phyloP scores from a whole-genome alignment of 2,888 invertebrate genomes.

The Dynastes tityus region DNA sequence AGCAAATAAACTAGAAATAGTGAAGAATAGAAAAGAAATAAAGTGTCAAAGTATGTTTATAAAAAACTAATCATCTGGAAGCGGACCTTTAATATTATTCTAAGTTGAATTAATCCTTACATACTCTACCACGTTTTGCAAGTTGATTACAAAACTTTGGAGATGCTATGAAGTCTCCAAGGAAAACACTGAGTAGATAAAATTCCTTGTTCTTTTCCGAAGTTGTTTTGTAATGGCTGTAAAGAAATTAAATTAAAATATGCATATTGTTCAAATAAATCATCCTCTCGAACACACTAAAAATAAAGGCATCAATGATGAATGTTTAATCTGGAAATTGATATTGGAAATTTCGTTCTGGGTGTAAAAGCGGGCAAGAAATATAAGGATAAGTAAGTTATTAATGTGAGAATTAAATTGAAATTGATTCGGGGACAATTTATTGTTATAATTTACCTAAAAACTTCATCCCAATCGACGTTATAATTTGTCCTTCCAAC shows the following conservation, averaged over 20 bases:
- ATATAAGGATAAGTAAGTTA: conserved; percentile 20
- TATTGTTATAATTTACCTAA: conserved; percentile 75
- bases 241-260: conserved; percentile 58
- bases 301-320: conserved; percentile 29
- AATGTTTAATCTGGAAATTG: conserved; percentile 49
- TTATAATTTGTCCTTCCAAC: conserved; percentile 64
- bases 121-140: conserved; percentile 77
- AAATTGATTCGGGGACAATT: background rate
- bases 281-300: conserved; percentile 15
- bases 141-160: conserved; percentile 86
- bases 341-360: background rate
- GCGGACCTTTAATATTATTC: background rate
- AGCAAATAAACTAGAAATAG: background rate
- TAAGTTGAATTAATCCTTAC: conserved; percentile 58
- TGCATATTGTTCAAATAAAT: conserved; percentile 41
- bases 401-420: conserved; percentile 10
- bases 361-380: background rate
- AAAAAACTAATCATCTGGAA: no score
- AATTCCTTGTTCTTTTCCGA: conserved; percentile 84
- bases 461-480: conserved; percentile 83
- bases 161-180: conserved; percentile 89
- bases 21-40: no score
- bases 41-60: no score
- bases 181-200: conserved; percentile 88
- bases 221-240: conserved; percentile 85